Conservation (phyloP, 2,888 invertebrate species). For the Callosobruchus maculatus region DNA sequence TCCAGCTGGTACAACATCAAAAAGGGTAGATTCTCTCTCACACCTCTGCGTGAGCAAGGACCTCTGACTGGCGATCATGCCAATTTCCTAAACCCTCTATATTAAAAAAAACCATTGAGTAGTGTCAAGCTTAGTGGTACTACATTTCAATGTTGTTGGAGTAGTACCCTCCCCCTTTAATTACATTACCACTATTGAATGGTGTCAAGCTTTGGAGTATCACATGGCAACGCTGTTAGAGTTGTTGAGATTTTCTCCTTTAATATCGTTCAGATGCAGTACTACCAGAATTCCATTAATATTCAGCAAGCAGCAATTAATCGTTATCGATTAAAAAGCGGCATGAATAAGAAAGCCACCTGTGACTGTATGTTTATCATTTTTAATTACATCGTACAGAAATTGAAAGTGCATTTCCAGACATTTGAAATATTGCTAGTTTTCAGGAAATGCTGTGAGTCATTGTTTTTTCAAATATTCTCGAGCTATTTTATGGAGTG, state of each 20-base stretch:
- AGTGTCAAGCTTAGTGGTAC: no score
- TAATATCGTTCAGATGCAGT: neutral
- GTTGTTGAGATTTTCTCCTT: neutral
- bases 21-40: no score
- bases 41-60: no score
- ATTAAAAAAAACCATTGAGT: no score
- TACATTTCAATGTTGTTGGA: no score
- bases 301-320: constrained; percentile 1
- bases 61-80: no score
- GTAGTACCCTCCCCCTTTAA: no score
- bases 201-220: no score
- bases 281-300: neutral
- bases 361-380: constrained; percentile 18
- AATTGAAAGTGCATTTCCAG: constrained; percentile 23
- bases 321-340: constrained; percentile 5
- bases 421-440: constrained; percentile 17
- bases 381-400: constrained; percentile 22
- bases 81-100: no score
- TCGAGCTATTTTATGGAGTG: no score
- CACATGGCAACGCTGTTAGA: neutral
- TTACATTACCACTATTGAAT: no score
- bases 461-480: neutral
- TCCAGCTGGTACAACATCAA: no score
- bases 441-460: constrained; percentile 15
- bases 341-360: constrained; percentile 12